phyloP scores from a whole-genome alignment of 2,888 invertebrate genomes.

The Bruchidius siliquastri region DNA sequence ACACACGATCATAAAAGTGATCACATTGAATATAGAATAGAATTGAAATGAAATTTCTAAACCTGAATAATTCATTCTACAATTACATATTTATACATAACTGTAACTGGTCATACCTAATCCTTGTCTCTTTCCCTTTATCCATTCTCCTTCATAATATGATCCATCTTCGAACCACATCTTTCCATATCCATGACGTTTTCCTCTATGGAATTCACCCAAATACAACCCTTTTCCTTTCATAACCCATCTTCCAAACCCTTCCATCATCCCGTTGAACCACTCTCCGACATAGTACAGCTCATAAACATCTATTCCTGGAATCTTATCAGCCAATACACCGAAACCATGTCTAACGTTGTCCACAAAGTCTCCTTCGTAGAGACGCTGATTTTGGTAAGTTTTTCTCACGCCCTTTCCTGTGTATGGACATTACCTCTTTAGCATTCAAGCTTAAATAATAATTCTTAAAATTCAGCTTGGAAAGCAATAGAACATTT shows the following conservation, averaged over 20 bases:
- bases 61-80: no score
- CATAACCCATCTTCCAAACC: slow-evolving; percentile 55
- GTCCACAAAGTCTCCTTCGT: slow-evolving; percentile 59
- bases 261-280: slow-evolving; percentile 55
- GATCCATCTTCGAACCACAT: slow-evolving; percentile 58
- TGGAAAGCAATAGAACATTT: no score
- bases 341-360: slow-evolving; percentile 59
- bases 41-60: no score
- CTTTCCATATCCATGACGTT: slow-evolving; percentile 56
- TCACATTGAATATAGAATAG: no score
- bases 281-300: slow-evolving; percentile 58
- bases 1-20: no score
- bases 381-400: slow-evolving; percentile 48
- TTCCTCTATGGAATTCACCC: slow-evolving; percentile 53
- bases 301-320: slow-evolving; percentile 45
- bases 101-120: slow-evolving; percentile 15
- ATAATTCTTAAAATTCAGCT: no score
- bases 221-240: slow-evolving; percentile 57
- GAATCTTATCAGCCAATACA: slow-evolving; percentile 45
- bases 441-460: no score
- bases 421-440: no score
- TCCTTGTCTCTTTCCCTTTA: slow-evolving; percentile 32
- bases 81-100: no score
- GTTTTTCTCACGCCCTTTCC: slow-evolving; percentile 54
- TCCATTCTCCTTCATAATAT: slow-evolving; percentile 59